Conservation (phyloP, 1,140 invertebrate genomes). For the Adoxophyes honmai region DNA sequence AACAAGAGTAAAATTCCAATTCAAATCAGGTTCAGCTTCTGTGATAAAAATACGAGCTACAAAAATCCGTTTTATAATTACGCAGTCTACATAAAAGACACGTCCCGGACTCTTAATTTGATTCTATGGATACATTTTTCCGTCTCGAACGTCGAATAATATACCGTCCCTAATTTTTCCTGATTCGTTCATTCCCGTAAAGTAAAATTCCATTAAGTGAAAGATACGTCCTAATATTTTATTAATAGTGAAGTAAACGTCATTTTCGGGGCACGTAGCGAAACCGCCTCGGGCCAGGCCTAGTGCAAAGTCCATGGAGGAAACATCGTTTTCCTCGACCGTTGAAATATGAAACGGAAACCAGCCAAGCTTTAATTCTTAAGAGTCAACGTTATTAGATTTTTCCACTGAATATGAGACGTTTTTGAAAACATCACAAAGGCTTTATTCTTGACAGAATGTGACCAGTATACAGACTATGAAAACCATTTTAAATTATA, state of each 20-base stretch:
- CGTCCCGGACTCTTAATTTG: background rate
- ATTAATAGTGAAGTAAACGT: background rate
- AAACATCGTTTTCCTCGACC: slow-evolving; percentile 1
- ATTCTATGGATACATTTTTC: background rate
- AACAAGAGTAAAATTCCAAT: too few relatives aligned
- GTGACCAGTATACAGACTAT: too few relatives aligned
- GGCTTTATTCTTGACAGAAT: too few relatives aligned
- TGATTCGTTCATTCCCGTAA: background rate
- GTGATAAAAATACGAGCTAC: too few relatives aligned
- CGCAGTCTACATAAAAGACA: background rate
- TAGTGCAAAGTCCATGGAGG: background rate
- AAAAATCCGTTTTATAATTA: too few relatives aligned
- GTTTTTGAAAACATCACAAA: too few relatives aligned
- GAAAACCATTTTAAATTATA: too few relatives aligned
- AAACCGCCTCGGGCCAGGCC: background rate
- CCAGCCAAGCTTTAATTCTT: background rate
- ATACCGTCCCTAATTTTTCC: background rate
- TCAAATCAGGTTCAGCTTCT: too few relatives aligned
- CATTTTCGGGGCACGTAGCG: background rate
- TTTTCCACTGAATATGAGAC: too few relatives aligned
- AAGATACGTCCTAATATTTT: too few relatives aligned
- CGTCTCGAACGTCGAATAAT: background rate
- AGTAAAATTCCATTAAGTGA: background rate
- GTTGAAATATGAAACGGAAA: background rate
- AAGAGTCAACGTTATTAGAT: too few relatives aligned